Conservation (phyloP, 2,797 vertebrate species). For the Pelochelys cantorii region DNA sequence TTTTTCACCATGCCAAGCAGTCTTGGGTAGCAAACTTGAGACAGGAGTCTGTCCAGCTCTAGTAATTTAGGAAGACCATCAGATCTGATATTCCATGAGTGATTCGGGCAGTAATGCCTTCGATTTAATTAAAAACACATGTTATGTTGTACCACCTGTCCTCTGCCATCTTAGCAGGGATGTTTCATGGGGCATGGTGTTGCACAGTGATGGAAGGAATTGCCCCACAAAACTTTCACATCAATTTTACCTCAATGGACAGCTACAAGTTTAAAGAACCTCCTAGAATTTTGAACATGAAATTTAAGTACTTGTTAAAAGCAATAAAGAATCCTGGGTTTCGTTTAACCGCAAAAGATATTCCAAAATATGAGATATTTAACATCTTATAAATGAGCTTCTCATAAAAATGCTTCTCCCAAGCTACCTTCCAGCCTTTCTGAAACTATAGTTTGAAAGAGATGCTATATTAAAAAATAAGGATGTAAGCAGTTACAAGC, state of each 20-base stretch:
- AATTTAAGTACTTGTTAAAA: conserved; percentile 50
- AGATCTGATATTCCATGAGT: not conserved
- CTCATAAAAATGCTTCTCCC: conserved; percentile 46
- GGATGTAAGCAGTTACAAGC: conserved; percentile 41
- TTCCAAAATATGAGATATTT: conserved; percentile 60
- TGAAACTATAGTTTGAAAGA: conserved; percentile 34
- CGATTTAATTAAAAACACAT: not conserved
- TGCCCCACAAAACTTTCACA: conserved; percentile 19
- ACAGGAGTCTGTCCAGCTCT: not conserved
- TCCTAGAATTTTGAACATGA: conserved; percentile 50
- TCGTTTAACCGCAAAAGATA: conserved; percentile 36
- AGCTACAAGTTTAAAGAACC: conserved; percentile 42
- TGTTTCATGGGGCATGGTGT: not conserved
- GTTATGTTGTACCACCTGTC: not conserved
- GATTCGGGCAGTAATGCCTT: not conserved
- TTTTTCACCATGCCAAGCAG: not conserved
- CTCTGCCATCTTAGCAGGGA: not conserved
- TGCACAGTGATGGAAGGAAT: not conserved
- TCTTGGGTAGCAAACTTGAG: not conserved
- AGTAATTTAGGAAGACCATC: not conserved
- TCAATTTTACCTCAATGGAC: conserved; percentile 55
- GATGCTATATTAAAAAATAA: conserved; percentile 54
- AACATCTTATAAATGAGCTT: conserved; percentile 52
- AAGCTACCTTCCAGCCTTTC: conserved; percentile 54
- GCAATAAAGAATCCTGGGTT: conserved; percentile 54